Evolutionary conservation across 37 sponge, comb jelly and placozoan genomes (phyloP), one percentile per base, ranked within the genome.

Genomic region (Beroe forskalii): DNA sequence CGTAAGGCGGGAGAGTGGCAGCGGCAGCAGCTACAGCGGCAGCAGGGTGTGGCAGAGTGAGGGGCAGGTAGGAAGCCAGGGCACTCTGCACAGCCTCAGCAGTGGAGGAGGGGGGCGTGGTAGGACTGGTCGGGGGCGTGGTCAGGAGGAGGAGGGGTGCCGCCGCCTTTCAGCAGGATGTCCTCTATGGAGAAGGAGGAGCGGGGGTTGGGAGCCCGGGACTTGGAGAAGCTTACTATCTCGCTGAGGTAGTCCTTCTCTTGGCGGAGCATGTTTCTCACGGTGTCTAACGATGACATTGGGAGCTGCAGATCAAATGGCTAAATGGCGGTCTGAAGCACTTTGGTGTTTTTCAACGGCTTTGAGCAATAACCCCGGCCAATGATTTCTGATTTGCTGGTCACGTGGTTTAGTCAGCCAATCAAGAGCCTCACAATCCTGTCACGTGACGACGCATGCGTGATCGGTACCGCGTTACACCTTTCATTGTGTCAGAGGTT

Each of bases 241-340:
- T 69, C 72, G 39, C 72, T 69, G 32, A 69, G 72, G 72, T 69
- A 69, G 38, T 69, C 72, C 32, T 69, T 69, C 32, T 69, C 72
- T 69, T 32, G 72, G 27, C 72, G 72, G 38, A 69, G 72, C 72
- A 69, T 69, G 17, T 32, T 69, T 31, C 27, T 69, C 36, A 48
- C 55, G 55, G 55, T 48, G 55, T 48, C n/a, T n/a, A n/a, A n/a
- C n/a, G n/a, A n/a, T n/a, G n/a, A n/a, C n/a, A n/a, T n/a, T n/a
- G n/a, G n/a, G n/a, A n/a, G n/a, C n/a, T n/a, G n/a, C n/a, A n/a
- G n/a, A n/a, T n/a, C n/a, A n/a, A n/a, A n/a, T n/a, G n/a, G n/a
- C n/a, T n/a, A n/a, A n/a, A n/a, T n/a, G n/a, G n/a, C n/a, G n/a
- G n/a, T n/a, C n/a, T n/a, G n/a, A n/a, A n/a, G n/a, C n/a, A n/a